Percentiles rank a stretch among this genome's conserved stretches.
Evolutionary conservation across 2,797 vertebrate species (phyloP).

Genomic region (Calcarius lapponicus): DNA sequence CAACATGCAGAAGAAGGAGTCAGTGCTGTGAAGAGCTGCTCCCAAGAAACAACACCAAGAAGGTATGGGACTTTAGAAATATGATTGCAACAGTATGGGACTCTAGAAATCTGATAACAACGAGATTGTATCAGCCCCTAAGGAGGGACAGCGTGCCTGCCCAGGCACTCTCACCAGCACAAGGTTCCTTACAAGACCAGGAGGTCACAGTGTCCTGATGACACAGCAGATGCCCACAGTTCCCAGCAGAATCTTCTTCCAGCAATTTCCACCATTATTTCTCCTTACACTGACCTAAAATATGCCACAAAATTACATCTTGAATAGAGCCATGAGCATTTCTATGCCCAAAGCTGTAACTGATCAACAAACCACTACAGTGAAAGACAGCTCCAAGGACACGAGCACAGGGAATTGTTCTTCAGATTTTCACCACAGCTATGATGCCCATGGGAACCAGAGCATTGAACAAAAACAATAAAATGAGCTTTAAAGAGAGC

Average conservation of each 20-base stretch:
- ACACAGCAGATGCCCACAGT: not conserved
- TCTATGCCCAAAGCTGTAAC: not conserved
- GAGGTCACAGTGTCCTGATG: not conserved
- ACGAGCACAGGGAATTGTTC: accelerated
- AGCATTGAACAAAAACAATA: not conserved
- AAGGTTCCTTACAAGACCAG: not conserved
- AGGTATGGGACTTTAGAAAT: too few relatives aligned
- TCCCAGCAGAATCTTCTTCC: not conserved
- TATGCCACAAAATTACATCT: not conserved
- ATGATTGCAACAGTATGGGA: too few relatives aligned
- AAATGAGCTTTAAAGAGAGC: not conserved
- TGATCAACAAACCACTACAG: not conserved
- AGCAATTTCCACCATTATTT: not conserved
- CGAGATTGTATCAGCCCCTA: accelerated
- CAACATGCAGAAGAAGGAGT: too few relatives aligned
- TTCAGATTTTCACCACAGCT: not conserved
- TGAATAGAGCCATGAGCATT: not conserved
- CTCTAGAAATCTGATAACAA: not conserved
- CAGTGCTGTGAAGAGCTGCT: too few relatives aligned
- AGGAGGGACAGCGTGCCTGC: not conserved
- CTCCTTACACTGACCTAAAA: not conserved
- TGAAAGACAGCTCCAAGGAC: not conserved
- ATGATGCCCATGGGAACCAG: not conserved
- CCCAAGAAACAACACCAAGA: too few relatives aligned
- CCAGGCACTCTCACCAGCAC: not conserved